A percentile compares a stretch with the other conserved stretches of the same genome.
These are phyloP conservation scores for Hemicentrotus pulcherrimus DNA, from an alignment of 35 echinoderm and acorn worm genomes.

Conservation along the genomic window DNA sequence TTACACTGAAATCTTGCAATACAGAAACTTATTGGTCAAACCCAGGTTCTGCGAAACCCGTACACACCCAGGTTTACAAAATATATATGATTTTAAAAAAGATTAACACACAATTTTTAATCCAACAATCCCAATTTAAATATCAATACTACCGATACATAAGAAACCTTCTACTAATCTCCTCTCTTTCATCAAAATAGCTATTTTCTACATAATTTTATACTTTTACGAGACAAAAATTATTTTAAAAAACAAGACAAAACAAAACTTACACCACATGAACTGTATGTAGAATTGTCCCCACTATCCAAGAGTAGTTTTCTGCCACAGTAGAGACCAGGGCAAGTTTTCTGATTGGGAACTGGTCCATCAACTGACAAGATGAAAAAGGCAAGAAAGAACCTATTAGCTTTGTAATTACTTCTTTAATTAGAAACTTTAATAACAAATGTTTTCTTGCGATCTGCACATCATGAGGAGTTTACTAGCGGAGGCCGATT, in stretches of 20 bases:
- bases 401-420: no score
- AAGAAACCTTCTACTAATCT: background rate
- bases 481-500: no score
- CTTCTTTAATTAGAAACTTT: no score
- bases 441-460: no score
- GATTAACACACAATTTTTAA: background rate
- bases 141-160: background rate
- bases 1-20: no score
- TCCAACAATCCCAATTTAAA: background rate
- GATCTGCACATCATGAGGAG: no score
- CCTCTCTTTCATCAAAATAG: background rate
- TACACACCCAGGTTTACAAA: no score
- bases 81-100: background rate
- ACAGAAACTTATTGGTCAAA: no score
- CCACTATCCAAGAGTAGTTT: conserved; percentile 27
- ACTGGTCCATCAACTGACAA: conserved; percentile 34
- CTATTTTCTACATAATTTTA: background rate
- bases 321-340: conserved; percentile 89
- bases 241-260: background rate
- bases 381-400: background rate
- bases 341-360: conserved; percentile 77
- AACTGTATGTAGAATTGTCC: conserved; percentile 59
- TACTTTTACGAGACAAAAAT: background rate
- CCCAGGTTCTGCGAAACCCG: no score
- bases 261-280: conserved; percentile 75